These are phyloP conservation scores for Batillaria attramentaria DNA, from an alignment of 1,140 invertebrate genomes.

Conservation along the genomic window DNA sequence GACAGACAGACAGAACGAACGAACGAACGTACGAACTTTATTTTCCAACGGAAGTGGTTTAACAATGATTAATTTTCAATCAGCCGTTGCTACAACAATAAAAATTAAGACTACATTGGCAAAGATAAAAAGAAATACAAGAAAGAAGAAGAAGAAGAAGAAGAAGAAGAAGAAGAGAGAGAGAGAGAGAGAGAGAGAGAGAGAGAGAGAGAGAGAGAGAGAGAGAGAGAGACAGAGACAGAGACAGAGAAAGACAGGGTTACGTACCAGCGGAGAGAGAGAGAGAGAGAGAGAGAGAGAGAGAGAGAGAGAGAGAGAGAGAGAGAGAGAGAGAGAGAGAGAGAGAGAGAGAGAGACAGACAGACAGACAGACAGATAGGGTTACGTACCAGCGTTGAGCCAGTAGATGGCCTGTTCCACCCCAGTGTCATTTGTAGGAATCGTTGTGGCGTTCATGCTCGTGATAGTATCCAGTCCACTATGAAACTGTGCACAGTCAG, in stretches of 20 bases:
- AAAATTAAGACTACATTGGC: too few species aligned
- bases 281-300: neutral
- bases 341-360: slow-evolving; percentile 7
- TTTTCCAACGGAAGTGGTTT: too few species aligned
- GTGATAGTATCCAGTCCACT: too few species aligned
- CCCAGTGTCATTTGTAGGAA: too few species aligned
- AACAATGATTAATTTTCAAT: too few species aligned
- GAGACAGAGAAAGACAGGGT: slow-evolving; percentile 1
- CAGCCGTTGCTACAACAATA: too few species aligned
- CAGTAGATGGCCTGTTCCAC: slow-evolving; percentile 46
- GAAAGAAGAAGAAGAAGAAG: too few species aligned
- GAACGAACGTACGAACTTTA: too few species aligned
- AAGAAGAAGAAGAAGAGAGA: neutral
- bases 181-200: neutral
- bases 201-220: neutral
- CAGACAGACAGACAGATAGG: neutral
- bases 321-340: slow-evolving; percentile 1
- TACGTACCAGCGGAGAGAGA: too few species aligned
- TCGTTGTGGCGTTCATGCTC: too few species aligned
- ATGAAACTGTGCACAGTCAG: too few species aligned
- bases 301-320: neutral
- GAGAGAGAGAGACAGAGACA: neutral
- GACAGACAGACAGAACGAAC: slow-evolving; percentile 14
- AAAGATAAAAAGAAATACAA: too few species aligned
- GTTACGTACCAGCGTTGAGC: slow-evolving; percentile 53